A percentile compares a stretch with the other conserved stretches of the same genome.
phyloP scores from a whole-genome alignment of 2,113 vertebrate species.

The Cnemophilus loriae region DNA sequence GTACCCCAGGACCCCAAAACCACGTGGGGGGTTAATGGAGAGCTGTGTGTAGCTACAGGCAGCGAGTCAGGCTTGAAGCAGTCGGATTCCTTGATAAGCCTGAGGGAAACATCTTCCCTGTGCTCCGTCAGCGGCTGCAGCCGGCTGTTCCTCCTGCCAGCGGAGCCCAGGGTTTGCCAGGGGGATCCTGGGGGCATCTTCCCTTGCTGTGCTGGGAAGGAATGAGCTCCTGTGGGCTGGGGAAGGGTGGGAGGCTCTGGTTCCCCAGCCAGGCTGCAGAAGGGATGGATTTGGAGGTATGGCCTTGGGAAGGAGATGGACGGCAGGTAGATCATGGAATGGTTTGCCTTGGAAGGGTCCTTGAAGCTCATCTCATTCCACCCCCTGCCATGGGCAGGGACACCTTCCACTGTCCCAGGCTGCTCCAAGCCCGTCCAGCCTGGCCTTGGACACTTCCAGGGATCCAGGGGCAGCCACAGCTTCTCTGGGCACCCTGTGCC shows the following conservation, averaged over 20 bases:
- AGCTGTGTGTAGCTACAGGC: not conserved
- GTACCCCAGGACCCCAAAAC: not conserved
- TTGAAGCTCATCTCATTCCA: accelerated
- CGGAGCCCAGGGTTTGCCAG: accelerated
- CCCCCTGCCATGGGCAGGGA: not conserved
- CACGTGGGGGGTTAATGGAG: accelerated
- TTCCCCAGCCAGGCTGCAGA: not conserved
- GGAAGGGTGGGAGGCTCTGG: too few relatives aligned
- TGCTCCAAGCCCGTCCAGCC: not conserved
- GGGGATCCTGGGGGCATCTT: not conserved
- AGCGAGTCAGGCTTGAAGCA: not conserved
- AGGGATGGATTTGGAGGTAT: accelerated
- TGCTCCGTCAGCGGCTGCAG: accelerated
- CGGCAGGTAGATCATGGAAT: not conserved
- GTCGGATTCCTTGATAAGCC: accelerated
- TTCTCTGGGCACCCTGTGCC: not conserved
- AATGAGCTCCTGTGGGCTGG: accelerated
- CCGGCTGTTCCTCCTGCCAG: not conserved
- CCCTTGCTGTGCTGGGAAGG: accelerated
- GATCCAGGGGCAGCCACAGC: not conserved
- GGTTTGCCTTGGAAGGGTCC: not conserved
- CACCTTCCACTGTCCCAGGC: not conserved
- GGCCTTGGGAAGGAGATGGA: not conserved
- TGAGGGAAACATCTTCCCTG: not conserved
- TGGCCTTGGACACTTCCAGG: not conserved